Conservation (phyloP, 2,797 vertebrate genomes). For the Rhinogobio ventralis region DNA sequence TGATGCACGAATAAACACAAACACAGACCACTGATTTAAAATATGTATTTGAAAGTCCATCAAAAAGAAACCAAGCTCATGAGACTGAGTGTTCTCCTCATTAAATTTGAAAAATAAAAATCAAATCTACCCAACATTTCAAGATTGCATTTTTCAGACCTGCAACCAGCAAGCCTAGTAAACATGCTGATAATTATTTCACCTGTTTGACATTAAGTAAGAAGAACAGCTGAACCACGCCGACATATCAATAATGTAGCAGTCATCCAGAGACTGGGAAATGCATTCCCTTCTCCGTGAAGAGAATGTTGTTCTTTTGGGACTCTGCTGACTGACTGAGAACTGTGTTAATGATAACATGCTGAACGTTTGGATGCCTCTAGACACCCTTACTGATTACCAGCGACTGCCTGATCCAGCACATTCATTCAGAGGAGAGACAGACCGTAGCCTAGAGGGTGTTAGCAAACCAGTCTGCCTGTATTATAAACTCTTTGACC, state of each 20-base stretch:
- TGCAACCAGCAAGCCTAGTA: slow-evolving; percentile 12
- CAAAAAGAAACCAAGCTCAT: slow-evolving; percentile 1
- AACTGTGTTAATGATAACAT: slow-evolving; percentile 57
- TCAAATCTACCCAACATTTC: background rate
- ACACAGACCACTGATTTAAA: slow-evolving; percentile 7
- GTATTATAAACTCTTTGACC: slow-evolving; percentile 20
- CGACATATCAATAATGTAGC: slow-evolving; percentile 44
- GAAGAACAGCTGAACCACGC: slow-evolving; percentile 12
- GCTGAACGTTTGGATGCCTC: slow-evolving; percentile 56
- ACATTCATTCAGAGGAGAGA: slow-evolving; percentile 39
- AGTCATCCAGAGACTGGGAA: slow-evolving; percentile 17
- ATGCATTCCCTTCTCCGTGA: slow-evolving; percentile 12
- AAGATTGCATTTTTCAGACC: background rate
- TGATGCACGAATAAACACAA: slow-evolving; percentile 22
- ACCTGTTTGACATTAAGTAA: slow-evolving; percentile 45
- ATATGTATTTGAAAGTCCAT: slow-evolving; percentile 21
- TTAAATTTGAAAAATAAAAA: background rate
- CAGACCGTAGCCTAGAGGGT: slow-evolving; percentile 8
- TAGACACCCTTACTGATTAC: slow-evolving; percentile 53
- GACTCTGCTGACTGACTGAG: slow-evolving; percentile 52
- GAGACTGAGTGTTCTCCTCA: background rate
- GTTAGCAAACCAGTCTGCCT: slow-evolving; percentile 25
- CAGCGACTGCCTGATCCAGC: slow-evolving; percentile 44
- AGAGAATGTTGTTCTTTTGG: slow-evolving; percentile 42
- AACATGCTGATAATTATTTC: slow-evolving; percentile 43